Evolutionary conservation across 2,888 invertebrate genomes (phyloP).

Genomic region (Rhopalosiphum nymphaeae): DNA sequence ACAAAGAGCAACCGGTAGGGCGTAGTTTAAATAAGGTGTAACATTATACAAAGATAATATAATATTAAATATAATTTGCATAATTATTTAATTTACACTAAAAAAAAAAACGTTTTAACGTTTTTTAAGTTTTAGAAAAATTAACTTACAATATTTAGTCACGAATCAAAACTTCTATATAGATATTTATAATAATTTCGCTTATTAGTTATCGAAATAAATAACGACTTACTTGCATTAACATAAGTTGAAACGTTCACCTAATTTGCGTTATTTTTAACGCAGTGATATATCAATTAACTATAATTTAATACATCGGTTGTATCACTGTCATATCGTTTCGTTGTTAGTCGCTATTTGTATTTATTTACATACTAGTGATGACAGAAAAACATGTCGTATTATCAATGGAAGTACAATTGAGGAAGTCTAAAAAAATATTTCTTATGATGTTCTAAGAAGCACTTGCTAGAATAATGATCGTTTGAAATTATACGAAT

Average conservation of each 20-base stretch:
- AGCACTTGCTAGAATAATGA: neutral
- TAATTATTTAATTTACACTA: neutral
- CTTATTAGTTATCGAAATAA: neutral
- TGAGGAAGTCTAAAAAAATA: neutral
- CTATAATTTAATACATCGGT: neutral
- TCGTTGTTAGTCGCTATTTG: neutral
- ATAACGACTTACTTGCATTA: neutral
- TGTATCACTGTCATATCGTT: neutral
- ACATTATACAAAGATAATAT: neutral
- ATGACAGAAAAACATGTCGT: neutral
- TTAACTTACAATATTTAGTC: neutral
- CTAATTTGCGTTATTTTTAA: neutral
- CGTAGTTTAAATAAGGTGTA: neutral
- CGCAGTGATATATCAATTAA: neutral
- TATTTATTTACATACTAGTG: neutral
- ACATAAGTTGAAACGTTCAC: neutral
- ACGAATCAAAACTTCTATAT: neutral
- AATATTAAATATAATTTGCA: neutral
- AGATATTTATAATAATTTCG: neutral
- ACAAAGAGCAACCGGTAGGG: neutral
- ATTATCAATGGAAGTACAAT: neutral
- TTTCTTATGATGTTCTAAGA: neutral
- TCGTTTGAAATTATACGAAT: neutral
- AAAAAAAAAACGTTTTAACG: neutral
- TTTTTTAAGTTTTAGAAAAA: neutral